These are phyloP conservation scores for Alloscopus bannaensis DNA, from an alignment of 2,888 invertebrate species.

Conservation along the genomic window DNA sequence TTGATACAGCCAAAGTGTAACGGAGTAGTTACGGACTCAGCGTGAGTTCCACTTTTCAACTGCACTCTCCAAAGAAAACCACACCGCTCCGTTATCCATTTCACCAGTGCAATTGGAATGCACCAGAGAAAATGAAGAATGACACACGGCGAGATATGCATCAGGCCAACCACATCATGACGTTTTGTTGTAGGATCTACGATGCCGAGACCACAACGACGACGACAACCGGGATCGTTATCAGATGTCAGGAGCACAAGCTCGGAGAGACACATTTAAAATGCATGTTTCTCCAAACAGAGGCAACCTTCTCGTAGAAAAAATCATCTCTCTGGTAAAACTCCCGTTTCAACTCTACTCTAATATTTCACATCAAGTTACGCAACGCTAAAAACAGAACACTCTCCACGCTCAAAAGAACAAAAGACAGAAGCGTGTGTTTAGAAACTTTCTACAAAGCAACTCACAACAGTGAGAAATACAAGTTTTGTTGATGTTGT, in stretches of 20 bases:
- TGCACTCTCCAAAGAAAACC: neutral
- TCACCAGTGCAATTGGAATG: neutral
- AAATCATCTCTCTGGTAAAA: neutral
- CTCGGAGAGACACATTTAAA: neutral
- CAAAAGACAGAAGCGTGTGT: neutral
- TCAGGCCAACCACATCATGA: neutral
- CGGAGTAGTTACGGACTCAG: neutral
- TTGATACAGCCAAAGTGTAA: neutral
- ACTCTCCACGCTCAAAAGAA: neutral
- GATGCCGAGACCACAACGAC: conserved; percentile 6
- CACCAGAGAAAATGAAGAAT: conserved; percentile 14
- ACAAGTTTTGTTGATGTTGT: neutral
- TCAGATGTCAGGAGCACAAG: conserved; percentile 41
- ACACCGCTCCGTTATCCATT: neutral
- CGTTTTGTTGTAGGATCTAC: neutral
- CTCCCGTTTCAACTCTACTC: conserved; percentile 4
- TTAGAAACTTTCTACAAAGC: neutral
- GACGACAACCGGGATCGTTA: conserved; percentile 26
- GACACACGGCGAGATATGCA: neutral
- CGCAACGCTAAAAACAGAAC: neutral
- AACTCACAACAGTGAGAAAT: neutral
- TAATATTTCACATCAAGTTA: neutral
- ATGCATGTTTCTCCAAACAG: neutral
- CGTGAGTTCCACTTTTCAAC: neutral
- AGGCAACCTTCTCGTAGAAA: neutral